A percentile compares a stretch with the other conserved stretches of the same genome.
Evolutionary conservation across 2,797 vertebrate species (phyloP).

Genomic region (Peromyscus nudipes): DNA sequence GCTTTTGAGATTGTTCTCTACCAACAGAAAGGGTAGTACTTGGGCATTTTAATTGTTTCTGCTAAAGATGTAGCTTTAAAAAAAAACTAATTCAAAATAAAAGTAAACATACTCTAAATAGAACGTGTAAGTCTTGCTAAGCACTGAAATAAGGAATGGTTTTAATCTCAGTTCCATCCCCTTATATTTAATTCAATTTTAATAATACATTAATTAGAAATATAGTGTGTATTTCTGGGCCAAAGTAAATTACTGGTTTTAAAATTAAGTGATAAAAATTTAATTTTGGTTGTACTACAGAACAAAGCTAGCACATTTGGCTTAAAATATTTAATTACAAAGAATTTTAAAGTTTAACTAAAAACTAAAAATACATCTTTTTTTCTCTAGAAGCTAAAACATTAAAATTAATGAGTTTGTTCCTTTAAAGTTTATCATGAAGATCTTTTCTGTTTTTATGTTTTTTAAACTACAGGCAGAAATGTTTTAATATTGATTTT

Average conservation of each 20-base stretch:
- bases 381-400: slow-evolving; percentile 56
- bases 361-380: slow-evolving; percentile 9
- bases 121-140: neutral
- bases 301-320: slow-evolving; percentile 51
- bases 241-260: slow-evolving; percentile 50
- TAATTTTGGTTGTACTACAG: slow-evolving; percentile 33
- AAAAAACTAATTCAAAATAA: slow-evolving; percentile 53
- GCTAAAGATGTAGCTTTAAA: slow-evolving; percentile 1
- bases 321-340: slow-evolving; percentile 59
- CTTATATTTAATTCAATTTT: slow-evolving; percentile 28
- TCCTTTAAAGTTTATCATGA: slow-evolving; percentile 55
- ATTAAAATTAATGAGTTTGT: slow-evolving; percentile 44
- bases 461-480: neutral
- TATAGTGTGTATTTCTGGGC: neutral
- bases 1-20: slow-evolving; percentile 63
- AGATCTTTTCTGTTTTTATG: slow-evolving; percentile 50
- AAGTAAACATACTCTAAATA: slow-evolving; percentile 12
- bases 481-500: slow-evolving; percentile 24
- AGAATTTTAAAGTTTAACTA: slow-evolving; percentile 26
- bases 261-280: slow-evolving; percentile 44
- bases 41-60: slow-evolving; percentile 27
- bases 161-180: slow-evolving; percentile 12
- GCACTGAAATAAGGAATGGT: neutral
- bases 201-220: slow-evolving; percentile 14
- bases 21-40: slow-evolving; percentile 2